Percentiles rank a stretch among this genome's conserved stretches.
Conservation (phyloP, 1,140 invertebrate species). For the Carposina sasakii region DNA sequence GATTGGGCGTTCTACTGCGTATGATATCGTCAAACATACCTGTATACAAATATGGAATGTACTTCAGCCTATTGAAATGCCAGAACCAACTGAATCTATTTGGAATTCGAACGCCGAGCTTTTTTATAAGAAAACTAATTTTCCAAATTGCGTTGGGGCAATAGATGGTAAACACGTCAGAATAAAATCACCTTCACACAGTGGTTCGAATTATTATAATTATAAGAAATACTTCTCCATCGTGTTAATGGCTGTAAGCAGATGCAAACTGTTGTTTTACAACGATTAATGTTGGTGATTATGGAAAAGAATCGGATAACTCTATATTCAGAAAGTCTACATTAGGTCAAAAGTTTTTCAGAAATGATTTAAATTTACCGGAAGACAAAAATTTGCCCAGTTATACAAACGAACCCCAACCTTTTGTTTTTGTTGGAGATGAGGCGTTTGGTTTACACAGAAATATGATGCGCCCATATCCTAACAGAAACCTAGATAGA, state of each 20-base stretch:
- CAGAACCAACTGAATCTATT: no score
- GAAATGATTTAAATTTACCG: slow-evolving; percentile 27
- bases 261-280: slow-evolving; percentile 40
- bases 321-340: slow-evolving; percentile 38
- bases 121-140: slow-evolving; percentile 12
- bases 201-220: slow-evolving; percentile 57
- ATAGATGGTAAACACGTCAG: slow-evolving; percentile 63
- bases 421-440: slow-evolving; percentile 32
- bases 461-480: slow-evolving; percentile 50
- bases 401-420: slow-evolving; percentile 11
- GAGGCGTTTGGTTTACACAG: slow-evolving; percentile 47
- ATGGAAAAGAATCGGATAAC: slow-evolving; percentile 44
- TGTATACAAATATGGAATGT: no score
- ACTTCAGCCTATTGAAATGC: no score
- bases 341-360: slow-evolving; percentile 30
- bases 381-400: slow-evolving; percentile 23
- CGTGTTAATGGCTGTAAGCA: slow-evolving; percentile 48
- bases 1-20: no score
- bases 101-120: neutral
- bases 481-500: slow-evolving; percentile 21
- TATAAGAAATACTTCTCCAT: slow-evolving; percentile 63
- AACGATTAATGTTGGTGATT: slow-evolving; percentile 54
- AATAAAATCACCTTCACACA: slow-evolving; percentile 36
- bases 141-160: slow-evolving; percentile 50
- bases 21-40: no score